Evolutionary conservation across 1,140 invertebrate species (phyloP).

Genomic region (Chrysopa pallens): DNA sequence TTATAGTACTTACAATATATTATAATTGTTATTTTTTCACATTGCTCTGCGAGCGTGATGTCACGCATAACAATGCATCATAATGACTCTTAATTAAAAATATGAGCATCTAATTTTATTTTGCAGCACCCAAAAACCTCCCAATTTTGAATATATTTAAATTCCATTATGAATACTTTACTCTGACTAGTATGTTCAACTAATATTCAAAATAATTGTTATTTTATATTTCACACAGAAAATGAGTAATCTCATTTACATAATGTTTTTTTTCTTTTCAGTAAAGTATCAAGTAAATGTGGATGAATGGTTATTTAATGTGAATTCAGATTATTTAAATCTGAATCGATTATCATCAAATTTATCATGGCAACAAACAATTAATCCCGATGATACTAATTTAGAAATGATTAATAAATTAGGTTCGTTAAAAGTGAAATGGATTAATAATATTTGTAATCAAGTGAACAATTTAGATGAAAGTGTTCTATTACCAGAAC

Average conservation of each 20-base stretch:
- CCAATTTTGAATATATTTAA: too few species aligned
- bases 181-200: too few species aligned
- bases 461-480: conserved; percentile 3
- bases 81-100: too few species aligned
- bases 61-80: too few species aligned
- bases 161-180: too few species aligned
- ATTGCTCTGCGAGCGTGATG: too few species aligned
- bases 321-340: conserved; percentile 8
- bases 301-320: conserved; percentile 5
- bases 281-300: background rate
- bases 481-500: background rate
- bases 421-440: conserved; percentile 2
- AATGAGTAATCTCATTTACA: background rate
- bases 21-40: too few species aligned
- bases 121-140: too few species aligned
- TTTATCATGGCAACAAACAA: conserved; percentile 9
- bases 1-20: too few species aligned
- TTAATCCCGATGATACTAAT: conserved; percentile 1
- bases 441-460: conserved; percentile 8
- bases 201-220: too few species aligned
- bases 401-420: background rate
- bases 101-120: too few species aligned
- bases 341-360: conserved; percentile 7
- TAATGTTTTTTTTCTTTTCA: background rate
- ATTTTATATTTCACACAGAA: too few species aligned